A percentile compares a stretch with the other conserved stretches of the same genome.
These are phyloP conservation scores for Palloptera scutellata DNA, from an alignment of 2,888 invertebrate genomes.

Conservation along the genomic window DNA sequence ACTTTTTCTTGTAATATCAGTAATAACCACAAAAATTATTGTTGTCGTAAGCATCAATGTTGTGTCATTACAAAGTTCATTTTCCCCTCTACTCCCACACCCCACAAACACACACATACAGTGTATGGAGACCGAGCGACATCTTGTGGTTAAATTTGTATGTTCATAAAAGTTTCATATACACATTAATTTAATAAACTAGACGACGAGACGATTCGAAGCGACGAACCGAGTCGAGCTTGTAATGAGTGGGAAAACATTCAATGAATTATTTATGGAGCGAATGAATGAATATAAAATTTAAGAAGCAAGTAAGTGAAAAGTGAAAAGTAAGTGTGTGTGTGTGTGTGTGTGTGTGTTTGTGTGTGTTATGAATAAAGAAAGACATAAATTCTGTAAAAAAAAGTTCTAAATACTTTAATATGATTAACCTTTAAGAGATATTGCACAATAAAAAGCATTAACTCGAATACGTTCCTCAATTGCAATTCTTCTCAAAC, in stretches of 20 bases:
- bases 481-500: no score
- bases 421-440: no score
- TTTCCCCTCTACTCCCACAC: constrained; percentile 14
- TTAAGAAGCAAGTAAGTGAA: no score
- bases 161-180: constrained; percentile 22
- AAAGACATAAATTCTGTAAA: background rate
- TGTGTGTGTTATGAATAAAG: background rate
- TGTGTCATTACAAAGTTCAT: constrained; percentile 31
- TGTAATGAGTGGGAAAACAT: constrained; percentile 2
- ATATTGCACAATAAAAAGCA: no score
- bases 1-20: constrained; percentile 36
- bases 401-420: background rate
- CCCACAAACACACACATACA: constrained; percentile 4
- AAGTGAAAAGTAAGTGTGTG: background rate
- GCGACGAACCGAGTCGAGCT: no score
- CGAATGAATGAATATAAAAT: background rate
- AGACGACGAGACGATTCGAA: background rate
- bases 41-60: constrained; percentile 28
- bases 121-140: constrained; percentile 4
- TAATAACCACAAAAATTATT: constrained; percentile 34
- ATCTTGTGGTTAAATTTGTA: constrained; percentile 24
- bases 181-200: constrained; percentile 27
- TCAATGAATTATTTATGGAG: background rate
- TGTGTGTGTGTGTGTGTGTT: constrained; percentile 6
- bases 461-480: no score